Conservation (phyloP, 2,888 invertebrate species). For the Lycaena phlaeas region DNA sequence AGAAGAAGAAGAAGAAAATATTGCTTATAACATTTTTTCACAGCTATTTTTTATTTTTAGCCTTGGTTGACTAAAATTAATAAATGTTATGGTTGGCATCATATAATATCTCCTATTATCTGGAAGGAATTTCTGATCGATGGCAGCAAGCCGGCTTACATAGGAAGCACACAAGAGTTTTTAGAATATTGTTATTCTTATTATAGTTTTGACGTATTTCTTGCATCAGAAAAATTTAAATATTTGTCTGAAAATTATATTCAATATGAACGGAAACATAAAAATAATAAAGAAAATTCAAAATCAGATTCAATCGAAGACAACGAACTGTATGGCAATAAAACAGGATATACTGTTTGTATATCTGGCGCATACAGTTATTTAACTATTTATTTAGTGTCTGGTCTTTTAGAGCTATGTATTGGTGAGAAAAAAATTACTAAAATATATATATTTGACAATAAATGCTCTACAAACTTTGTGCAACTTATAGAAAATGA, state of each 20-base stretch:
- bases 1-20: no score
- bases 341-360: conserved; percentile 33
- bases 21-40: no score
- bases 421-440: conserved; percentile 30
- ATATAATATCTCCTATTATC: conserved; percentile 67
- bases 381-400: conserved; percentile 44
- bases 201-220: conserved; percentile 57
- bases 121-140: conserved; percentile 74
- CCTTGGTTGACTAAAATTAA: conserved; percentile 66
- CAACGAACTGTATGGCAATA: conserved; percentile 19
- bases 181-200: conserved; percentile 75
- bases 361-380: conserved; percentile 47
- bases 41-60: conserved; percentile 27
- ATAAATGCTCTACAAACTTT: conserved; percentile 31
- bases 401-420: conserved; percentile 39
- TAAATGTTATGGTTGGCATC: conserved; percentile 68
- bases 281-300: conserved; percentile 19
- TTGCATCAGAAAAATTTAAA: conserved; percentile 37
- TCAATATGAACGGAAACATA: conserved; percentile 38
- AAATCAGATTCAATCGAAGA: background rate
- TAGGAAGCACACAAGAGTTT: conserved; percentile 75
- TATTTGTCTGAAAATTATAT: conserved; percentile 33
- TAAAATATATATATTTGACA: conserved; percentile 49
- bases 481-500: conserved; percentile 44
- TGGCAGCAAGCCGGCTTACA: conserved; percentile 68